Conservation (phyloP, 2,113 vertebrate genomes). For the Rallus limicola region DNA sequence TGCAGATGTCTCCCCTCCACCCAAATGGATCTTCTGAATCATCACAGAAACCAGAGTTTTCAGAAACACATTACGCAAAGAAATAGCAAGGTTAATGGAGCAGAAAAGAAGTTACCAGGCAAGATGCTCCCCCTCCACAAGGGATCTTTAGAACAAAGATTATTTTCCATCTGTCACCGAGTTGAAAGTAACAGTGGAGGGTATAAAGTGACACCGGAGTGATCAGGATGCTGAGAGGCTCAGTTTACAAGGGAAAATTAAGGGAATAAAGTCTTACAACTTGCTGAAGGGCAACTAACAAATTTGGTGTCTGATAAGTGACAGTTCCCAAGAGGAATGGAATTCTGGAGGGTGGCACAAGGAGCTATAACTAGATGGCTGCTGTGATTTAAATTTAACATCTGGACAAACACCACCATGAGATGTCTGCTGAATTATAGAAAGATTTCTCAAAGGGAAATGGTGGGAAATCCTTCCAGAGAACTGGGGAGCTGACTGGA, state of each 20-base stretch:
- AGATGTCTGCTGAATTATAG: neutral
- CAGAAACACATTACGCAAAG: constrained; percentile 15
- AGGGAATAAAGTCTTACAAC: neutral
- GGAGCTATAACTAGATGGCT: neutral
- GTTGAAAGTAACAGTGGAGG: neutral
- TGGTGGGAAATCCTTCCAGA: neutral
- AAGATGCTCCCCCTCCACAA: neutral
- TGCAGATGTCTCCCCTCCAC: neutral
- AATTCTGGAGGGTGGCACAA: neutral
- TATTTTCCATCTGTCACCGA: neutral
- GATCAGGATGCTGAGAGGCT: neutral
- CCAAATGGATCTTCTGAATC: neutral
- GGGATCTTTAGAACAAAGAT: neutral
- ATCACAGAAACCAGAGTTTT: neutral
- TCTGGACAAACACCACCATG: neutral
- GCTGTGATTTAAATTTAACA: neutral
- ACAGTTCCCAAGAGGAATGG: neutral
- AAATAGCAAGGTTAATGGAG: neutral
- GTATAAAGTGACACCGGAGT: neutral
- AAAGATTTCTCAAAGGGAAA: neutral
- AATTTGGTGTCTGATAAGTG: neutral
- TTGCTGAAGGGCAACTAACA: neutral
- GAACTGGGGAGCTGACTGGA: neutral
- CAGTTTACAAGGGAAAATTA: neutral
- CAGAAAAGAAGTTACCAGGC: neutral